phyloP scores from a whole-genome alignment of 2,797 vertebrate genomes.

The Notamacropus eugenii region DNA sequence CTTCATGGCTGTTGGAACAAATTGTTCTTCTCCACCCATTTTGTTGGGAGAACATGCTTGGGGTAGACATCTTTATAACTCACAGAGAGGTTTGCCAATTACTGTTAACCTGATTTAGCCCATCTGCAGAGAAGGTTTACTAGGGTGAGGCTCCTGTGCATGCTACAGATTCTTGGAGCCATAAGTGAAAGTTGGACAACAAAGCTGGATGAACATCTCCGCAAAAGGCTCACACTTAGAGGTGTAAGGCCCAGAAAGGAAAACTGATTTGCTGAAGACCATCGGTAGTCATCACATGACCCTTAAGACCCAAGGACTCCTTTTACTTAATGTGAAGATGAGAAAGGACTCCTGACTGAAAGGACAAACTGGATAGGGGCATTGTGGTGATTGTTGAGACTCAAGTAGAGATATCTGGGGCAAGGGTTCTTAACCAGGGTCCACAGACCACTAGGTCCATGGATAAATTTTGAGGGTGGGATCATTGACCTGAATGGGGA shows the following conservation, averaged over 20 bases:
- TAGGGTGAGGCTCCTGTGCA: no score
- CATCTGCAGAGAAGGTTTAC: no score
- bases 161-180: no score
- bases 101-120: no score
- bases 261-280: background rate
- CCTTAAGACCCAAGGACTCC: no score
- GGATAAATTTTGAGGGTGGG: background rate
- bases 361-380: background rate
- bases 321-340: background rate
- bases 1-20: background rate
- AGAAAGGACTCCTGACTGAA: background rate
- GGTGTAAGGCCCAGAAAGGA: background rate
- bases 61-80: no score
- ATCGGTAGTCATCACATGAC: background rate
- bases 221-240: no score
- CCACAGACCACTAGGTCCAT: background rate
- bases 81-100: no score
- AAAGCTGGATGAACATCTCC: no score
- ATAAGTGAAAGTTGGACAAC: no score
- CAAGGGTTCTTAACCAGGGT: background rate
- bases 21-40: background rate
- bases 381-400: background rate
- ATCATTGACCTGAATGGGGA: background rate
- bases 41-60: background rate
- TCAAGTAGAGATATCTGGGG: background rate